Conservation (phyloP, 30 jellyfish, hydroid and myxozoan species). For the Mastigias papua region DNA sequence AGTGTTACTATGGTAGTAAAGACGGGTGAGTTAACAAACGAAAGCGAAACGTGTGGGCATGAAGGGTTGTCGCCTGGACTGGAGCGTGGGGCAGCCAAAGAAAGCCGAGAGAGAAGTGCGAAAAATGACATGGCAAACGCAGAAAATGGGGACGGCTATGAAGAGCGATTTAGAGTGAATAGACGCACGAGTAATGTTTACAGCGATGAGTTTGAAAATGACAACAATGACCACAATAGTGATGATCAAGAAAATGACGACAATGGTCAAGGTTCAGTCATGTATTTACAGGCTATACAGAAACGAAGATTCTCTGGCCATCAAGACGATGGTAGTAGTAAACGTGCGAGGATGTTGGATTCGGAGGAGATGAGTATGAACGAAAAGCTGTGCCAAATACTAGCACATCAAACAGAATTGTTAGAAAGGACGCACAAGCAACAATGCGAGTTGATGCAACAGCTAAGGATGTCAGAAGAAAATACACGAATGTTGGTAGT, state of each 20-base stretch:
- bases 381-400: conserved; percentile 17
- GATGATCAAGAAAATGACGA: not conserved
- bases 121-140: not conserved
- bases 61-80: not conserved
- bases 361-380: not conserved
- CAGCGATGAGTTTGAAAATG: not conserved
- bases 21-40: not conserved
- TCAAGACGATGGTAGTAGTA: conserved; percentile 1
- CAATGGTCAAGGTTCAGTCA: not conserved
- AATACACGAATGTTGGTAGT: conserved; percentile 49
- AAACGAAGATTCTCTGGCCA: conserved; percentile 3
- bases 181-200: not conserved
- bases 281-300: not conserved
- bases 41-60: not conserved
- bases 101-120: not conserved
- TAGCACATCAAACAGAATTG: conserved; percentile 42
- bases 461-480: conserved; percentile 52
- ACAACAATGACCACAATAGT: not conserved
- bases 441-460: conserved; percentile 55
- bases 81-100: not conserved
- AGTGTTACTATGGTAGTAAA: conserved; percentile 12
- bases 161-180: not conserved
- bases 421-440: conserved; percentile 35
- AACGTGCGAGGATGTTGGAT: not conserved
- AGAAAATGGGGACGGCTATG: not conserved